These are phyloP conservation scores for Latrodectus hesperus DNA, from an alignment of 2,888 invertebrate genomes.

Conservation along the genomic window DNA sequence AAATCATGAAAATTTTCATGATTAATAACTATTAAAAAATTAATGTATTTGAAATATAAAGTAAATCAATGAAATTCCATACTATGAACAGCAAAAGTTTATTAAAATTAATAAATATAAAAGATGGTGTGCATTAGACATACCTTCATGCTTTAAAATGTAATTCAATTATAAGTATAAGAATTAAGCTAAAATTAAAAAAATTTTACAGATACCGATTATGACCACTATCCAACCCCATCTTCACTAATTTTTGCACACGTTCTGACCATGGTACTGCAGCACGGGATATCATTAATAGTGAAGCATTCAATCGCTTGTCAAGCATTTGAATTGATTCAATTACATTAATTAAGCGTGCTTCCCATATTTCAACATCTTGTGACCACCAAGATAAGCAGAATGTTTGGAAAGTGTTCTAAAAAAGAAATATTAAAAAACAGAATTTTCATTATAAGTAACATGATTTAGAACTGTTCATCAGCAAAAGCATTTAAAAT, in stretches of 20 bases:
- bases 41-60: too few species aligned
- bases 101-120: too few species aligned
- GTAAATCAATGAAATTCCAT: too few species aligned
- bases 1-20: too few species aligned
- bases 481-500: too few species aligned
- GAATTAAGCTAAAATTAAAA: background rate
- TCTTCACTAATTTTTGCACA: conserved; percentile 36
- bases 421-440: background rate
- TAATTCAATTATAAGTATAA: background rate
- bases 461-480: too few species aligned
- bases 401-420: conserved; percentile 36
- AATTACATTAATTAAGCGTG: conserved; percentile 30
- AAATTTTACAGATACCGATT: conserved; percentile 14
- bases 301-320: conserved; percentile 25
- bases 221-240: conserved; percentile 35
- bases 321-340: conserved; percentile 25
- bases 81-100: too few species aligned
- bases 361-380: conserved; percentile 57
- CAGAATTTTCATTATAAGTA: too few species aligned
- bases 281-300: conserved; percentile 28
- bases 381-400: conserved; percentile 35
- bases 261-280: conserved; percentile 56
- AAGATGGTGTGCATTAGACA: too few species aligned
- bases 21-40: too few species aligned
- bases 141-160: too few species aligned